Base-by-base conservation (phyloP, 1,140 invertebrate genomes). In the Brachionus sp. region DNA sequence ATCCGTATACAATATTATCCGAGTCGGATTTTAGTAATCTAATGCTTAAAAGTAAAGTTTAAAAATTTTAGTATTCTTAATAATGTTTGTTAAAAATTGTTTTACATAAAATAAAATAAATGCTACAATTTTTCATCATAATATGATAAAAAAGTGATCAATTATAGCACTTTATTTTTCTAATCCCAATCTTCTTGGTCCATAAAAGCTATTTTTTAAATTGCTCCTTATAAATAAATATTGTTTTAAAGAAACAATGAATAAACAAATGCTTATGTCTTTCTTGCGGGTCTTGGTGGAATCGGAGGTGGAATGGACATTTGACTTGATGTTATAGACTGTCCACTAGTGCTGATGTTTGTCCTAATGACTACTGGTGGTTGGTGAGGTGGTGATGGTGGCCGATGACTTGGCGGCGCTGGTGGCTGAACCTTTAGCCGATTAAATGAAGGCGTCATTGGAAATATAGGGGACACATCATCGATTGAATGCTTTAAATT, bases 401-500 rank as follows among this genome's bases (percentile, higher is more conserved):
- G 70, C 16, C 70, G 23, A 1, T 75, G 37, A 25, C 7, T 19
- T 25, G 70, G 70, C 5, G 70, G 70, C 13, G 70, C 70, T 10
- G 70, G 70, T 75, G 42, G 42, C 4, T 25, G 6, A 25, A 25
- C 39, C 10, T 35, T 44, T 46, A 39, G 12, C 44, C n/a, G 10
- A 75, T 44, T 50, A 46, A 42, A 46, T 2, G 70, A 46, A 12
- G 70, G 70, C 23, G 42, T 75, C 39, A 46, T 23, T 46, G 70
- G 70, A 75, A 75, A 46, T 23, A 75, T 75, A 5, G 42, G 70
- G 9, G 70, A 75, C 19, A 75, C 23, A 10, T 46, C 39, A 46
- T 75, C 70, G 12, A 75, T 75, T 46, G 70, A 50, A 75, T 46
- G 16, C 10, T 75, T 75, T 12, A 75, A 75, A 25, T 46, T 75